phyloP scores from a whole-genome alignment of 2,888 invertebrate genomes.

The Dyspetes luteomarginatus region DNA sequence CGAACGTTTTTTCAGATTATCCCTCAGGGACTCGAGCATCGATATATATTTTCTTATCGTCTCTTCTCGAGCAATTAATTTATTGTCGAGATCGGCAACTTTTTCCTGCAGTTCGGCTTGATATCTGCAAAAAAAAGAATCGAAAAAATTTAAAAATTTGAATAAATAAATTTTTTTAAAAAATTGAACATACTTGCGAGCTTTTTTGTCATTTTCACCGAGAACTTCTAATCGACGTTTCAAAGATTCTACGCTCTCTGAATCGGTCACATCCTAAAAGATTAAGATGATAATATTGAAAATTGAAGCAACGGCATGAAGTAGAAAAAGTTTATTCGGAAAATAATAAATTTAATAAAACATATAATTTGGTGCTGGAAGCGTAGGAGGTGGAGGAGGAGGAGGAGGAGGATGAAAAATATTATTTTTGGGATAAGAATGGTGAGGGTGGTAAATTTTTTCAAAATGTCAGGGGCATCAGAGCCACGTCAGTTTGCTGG shows the following conservation, averaged over 20 bases:
- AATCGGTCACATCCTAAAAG: slow-evolving; percentile 72
- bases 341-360: slow-evolving; percentile 36
- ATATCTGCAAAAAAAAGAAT: slow-evolving; percentile 67
- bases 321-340: slow-evolving; percentile 48
- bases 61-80: slow-evolving; percentile 73
- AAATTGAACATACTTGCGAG: slow-evolving; percentile 69
- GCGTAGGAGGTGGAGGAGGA: slow-evolving; percentile 18
- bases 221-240: slow-evolving; percentile 70
- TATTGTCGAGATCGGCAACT: slow-evolving; percentile 70
- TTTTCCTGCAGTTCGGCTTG: slow-evolving; percentile 72
- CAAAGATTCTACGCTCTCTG: slow-evolving; percentile 68
- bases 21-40: slow-evolving; percentile 72
- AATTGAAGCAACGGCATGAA: not conserved
- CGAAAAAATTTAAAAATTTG: slow-evolving; percentile 27
- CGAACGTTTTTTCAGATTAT: slow-evolving; percentile 70
- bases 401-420: slow-evolving; percentile 37
- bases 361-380: slow-evolving; percentile 39
- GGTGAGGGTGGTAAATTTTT: not conserved
- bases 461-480: slow-evolving; percentile 44
- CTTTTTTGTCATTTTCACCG: slow-evolving; percentile 72
- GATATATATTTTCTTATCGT: slow-evolving; percentile 70
- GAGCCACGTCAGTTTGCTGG: slow-evolving; percentile 41
- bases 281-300: slow-evolving; percentile 20
- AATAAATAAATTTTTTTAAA: not conserved
- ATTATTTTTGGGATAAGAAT: not conserved